Evolutionary conservation across 2,797 vertebrate species (phyloP).

Genomic region (Sternotherus odoratus): DNA sequence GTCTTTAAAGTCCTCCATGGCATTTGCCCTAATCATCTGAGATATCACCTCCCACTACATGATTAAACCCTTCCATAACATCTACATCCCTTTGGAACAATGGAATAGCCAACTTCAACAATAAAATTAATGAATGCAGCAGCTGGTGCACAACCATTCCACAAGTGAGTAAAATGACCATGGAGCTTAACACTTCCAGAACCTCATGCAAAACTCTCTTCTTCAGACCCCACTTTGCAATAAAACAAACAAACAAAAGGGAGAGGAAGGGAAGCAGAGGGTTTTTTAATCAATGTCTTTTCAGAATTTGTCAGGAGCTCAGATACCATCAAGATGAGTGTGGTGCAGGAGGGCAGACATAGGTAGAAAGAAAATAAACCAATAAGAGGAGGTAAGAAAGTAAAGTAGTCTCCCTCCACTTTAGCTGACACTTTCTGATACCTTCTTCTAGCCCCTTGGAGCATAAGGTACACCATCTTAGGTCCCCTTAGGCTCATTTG

Average conservation of each 20-base stretch:
- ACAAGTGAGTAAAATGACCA: neutral
- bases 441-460: neutral
- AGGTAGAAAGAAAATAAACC: neutral
- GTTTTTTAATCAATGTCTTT: neutral
- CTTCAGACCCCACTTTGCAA: neutral
- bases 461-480: neutral
- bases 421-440: neutral
- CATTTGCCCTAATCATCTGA: neutral
- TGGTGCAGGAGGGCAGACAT: neutral
- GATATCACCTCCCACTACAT: neutral
- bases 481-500: neutral
- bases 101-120: neutral
- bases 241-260: neutral
- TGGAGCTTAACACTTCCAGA: fast-evolving
- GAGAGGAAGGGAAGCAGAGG: neutral
- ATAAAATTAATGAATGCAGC: neutral
- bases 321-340: neutral
- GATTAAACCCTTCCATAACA: neutral
- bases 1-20: neutral
- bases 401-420: neutral
- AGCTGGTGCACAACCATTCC: neutral
- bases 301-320: neutral
- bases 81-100: neutral
- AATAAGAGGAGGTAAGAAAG: neutral
- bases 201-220: neutral